Percentiles rank a stretch among this genome's conserved stretches.
phyloP scores from a whole-genome alignment of 2,888 invertebrate genomes.

The Tipula vernalis region DNA sequence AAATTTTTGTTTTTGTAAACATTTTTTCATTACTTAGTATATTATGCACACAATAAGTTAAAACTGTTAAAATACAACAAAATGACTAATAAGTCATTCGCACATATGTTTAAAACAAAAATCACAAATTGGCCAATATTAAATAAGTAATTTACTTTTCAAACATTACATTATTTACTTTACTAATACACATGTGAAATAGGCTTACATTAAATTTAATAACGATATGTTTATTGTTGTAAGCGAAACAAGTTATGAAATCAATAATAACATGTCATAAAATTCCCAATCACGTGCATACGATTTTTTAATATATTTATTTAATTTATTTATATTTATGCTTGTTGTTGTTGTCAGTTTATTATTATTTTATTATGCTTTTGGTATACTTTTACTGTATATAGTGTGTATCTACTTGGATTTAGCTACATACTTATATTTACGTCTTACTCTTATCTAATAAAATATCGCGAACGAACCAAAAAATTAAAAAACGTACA shows the following conservation, averaged over 20 bases:
- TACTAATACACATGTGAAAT: neutral
- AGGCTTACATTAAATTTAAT: neutral
- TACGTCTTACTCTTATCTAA: neutral
- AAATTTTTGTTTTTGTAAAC: too few species aligned
- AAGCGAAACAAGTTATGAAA: neutral
- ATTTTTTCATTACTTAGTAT: too few species aligned
- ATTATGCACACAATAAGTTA: too few species aligned
- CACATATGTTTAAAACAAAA: too few species aligned
- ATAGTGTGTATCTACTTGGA: neutral
- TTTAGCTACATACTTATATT: neutral
- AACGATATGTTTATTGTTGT: neutral
- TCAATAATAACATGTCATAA: neutral
- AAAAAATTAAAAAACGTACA: neutral
- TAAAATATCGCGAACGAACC: neutral
- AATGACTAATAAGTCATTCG: too few species aligned
- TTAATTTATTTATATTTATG: neutral
- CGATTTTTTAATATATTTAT: neutral
- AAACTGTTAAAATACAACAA: too few species aligned
- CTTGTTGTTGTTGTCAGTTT: neutral
- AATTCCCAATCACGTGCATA: neutral
- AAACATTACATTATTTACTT: neutral
- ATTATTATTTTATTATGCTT: neutral
- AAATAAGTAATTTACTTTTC: neutral
- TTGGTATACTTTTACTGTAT: neutral
- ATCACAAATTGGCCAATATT: neutral